Conservation (phyloP, 1,140 invertebrate genomes). For the Palaemon carinicauda region DNA sequence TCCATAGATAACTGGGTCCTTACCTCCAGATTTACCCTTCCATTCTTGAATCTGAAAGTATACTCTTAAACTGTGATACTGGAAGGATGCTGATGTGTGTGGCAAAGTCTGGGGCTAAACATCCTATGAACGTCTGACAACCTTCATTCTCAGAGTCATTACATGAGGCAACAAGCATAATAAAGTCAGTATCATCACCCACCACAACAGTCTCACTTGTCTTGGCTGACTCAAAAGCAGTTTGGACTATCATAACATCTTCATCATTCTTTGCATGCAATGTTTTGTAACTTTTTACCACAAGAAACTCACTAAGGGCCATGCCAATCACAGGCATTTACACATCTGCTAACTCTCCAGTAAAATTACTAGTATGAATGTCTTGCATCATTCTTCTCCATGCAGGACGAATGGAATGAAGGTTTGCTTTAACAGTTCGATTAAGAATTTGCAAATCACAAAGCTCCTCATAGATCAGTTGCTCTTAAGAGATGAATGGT, state of each 20-base stretch:
- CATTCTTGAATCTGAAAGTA: too few relatives aligned
- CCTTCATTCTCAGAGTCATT: background rate
- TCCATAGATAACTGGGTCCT: conserved; percentile 11
- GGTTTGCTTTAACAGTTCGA: too few relatives aligned
- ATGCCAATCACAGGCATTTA: too few relatives aligned
- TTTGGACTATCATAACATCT: too few relatives aligned
- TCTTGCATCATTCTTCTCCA: too few relatives aligned
- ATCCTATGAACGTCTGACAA: conserved; percentile 1
- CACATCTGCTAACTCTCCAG: background rate
- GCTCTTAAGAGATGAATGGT: background rate
- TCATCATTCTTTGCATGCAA: too few relatives aligned
- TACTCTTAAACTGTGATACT: background rate
- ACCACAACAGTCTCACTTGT: background rate
- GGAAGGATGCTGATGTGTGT: background rate
- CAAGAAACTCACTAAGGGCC: too few relatives aligned
- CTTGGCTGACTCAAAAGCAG: background rate
- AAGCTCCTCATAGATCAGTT: conserved; percentile 3
- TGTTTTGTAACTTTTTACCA: too few relatives aligned
- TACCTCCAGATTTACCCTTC: too few relatives aligned
- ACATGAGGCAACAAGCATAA: background rate
- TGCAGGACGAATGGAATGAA: too few relatives aligned
- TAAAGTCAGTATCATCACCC: conserved; percentile 9
- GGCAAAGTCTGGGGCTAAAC: conserved; percentile 18
- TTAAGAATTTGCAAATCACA: background rate
- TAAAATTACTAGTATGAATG: too few relatives aligned